Evolutionary conservation across 2,888 invertebrate genomes (phyloP).

Genomic region (Sesia bembeciformis): DNA sequence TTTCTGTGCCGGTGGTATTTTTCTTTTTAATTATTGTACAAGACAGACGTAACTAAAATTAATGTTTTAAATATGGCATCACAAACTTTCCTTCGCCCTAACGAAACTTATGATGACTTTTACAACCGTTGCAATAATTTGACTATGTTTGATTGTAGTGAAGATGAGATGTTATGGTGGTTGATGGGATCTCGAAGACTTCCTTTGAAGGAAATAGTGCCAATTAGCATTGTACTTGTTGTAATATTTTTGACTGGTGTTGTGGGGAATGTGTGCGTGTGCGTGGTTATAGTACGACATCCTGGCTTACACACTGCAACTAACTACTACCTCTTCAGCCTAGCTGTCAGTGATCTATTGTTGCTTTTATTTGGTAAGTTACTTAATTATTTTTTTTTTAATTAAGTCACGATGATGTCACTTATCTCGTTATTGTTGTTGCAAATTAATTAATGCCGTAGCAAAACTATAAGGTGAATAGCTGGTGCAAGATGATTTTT

Average conservation of each 20-base stretch:
- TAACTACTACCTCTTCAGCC: constrained; percentile 92
- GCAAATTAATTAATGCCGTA: too few species aligned
- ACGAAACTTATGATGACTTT: constrained; percentile 56
- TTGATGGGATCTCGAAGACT: constrained; percentile 77
- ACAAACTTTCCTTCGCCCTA: constrained; percentile 34
- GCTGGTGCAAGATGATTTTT: too few species aligned
- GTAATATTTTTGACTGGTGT: constrained; percentile 89
- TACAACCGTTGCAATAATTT: constrained; percentile 61
- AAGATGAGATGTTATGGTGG: constrained; percentile 74
- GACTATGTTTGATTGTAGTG: constrained; percentile 71
- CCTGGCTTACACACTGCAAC: constrained; percentile 90
- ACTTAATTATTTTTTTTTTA: too few species aligned
- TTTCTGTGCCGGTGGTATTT: too few species aligned
- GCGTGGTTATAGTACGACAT: constrained; percentile 87
- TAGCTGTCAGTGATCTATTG: constrained; percentile 90
- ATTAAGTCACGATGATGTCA: too few species aligned
- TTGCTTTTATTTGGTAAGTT: constrained; percentile 86
- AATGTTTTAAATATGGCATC: neutral
- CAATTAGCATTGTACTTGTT: constrained; percentile 81
- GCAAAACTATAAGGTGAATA: too few species aligned
- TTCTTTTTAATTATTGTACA: neutral
- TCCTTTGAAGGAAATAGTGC: constrained; percentile 70
- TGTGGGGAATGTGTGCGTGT: constrained; percentile 88
- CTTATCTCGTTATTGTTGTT: too few species aligned
- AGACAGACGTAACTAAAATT: too few species aligned